phyloP scores from a whole-genome alignment of 2,113 vertebrate species.

The Mirza zaza region DNA sequence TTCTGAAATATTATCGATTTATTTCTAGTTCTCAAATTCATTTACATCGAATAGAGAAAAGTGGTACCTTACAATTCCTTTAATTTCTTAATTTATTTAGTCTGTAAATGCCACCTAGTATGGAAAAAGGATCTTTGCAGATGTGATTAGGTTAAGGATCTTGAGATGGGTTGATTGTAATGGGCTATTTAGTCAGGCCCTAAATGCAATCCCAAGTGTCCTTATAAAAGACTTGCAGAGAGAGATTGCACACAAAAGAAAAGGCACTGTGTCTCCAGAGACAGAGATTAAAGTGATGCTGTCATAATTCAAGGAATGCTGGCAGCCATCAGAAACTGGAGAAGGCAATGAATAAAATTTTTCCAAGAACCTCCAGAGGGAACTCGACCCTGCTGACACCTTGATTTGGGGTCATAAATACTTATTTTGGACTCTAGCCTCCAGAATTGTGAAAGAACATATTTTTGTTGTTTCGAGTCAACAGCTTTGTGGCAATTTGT shows the following conservation, averaged over 20 bases:
- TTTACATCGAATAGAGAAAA: not conserved
- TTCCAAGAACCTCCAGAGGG: not conserved
- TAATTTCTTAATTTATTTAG: not conserved
- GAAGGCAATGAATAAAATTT: not conserved
- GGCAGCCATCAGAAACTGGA: not conserved
- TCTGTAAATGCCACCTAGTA: not conserved
- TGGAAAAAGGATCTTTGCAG: not conserved
- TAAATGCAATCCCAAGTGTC: not conserved
- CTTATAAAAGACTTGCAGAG: not conserved
- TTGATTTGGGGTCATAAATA: not conserved
- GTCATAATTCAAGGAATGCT: not conserved
- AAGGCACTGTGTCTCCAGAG: not conserved
- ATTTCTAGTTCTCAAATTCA: not conserved
- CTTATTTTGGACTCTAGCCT: not conserved
- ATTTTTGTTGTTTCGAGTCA: not conserved
- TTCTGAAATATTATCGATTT: not conserved
- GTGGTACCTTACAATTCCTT: not conserved
- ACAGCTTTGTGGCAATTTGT: not conserved
- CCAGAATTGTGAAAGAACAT: not conserved
- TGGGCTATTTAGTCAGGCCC: not conserved
- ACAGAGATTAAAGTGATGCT: not conserved
- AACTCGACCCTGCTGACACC: not conserved
- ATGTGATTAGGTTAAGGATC: not conserved
- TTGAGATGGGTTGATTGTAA: not conserved
- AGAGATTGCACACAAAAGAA: not conserved